Evolutionary conservation across 2,113 vertebrate genomes (phyloP), one percentile per base, ranked within the genome.

Genomic region (Callipepla californica): DNA sequence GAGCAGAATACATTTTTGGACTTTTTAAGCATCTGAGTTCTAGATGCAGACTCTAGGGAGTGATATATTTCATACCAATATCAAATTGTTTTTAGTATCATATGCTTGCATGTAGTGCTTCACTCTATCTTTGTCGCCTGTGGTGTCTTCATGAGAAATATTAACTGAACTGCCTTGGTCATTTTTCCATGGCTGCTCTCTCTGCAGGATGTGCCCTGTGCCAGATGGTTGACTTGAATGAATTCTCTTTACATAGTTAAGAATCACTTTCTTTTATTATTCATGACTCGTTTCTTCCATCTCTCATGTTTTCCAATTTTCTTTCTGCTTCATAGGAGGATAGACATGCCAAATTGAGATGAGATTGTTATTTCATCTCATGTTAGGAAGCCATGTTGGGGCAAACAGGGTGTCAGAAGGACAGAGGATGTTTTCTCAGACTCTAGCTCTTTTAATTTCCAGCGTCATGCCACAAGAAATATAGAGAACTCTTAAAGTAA

Each of bases 171-270:
- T 70, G 82, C 92, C 85, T 87, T 76, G 57, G 72, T 96, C 32
- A 82, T 95, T 96, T 92, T 95, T 93, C 93, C 62, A 51, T 95
- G 88, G 75, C 72, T 94, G 67, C 87, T 92, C 70, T 95, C 78
- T 93, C 92, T 82, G 93, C 94, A 95, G 92, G 94, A 95, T 89
- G 87, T 92, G 67, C 87, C 92, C 89, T 40, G 53, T 93, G 93
- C 95, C 95, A 93, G 92, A 93, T 96, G 91, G 95, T 94, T 92
- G 91, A 94, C 90, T 97, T 94, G 95, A 94, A 90, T 88, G 85
- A 88, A 92, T 94, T 90, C 87, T 95, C 91, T 96, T 95, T 87
- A 86, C 90, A 89, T 86, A 85, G 77, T 89, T 86, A 94, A 95
- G 95, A 96, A 93, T 95, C 90, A 84, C 82, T 94, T 92, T 91